phyloP scores from a whole-genome alignment of 2,888 invertebrate genomes.

The Candidula unifasciata region DNA sequence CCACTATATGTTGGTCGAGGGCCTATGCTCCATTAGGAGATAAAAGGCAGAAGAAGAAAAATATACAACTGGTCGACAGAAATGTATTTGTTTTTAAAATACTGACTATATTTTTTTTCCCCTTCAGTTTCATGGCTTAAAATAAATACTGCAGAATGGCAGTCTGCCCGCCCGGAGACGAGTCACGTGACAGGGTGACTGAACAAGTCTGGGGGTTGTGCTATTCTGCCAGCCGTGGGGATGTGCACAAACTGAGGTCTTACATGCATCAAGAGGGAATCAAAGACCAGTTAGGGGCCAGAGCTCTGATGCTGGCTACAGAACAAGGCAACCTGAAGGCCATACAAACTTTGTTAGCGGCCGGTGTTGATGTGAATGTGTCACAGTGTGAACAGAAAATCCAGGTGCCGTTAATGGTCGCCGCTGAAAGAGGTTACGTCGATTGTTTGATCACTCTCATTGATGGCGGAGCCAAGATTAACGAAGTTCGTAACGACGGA shows the following conservation, averaged over 20 bases:
- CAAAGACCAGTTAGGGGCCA: not conserved
- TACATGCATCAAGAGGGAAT: slow-evolving; percentile 6
- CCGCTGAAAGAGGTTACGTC: slow-evolving; percentile 20
- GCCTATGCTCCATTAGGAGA: no score
- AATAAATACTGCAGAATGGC: not conserved
- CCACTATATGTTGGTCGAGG: no score
- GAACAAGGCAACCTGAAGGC: slow-evolving; percentile 18
- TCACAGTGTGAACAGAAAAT: not conserved
- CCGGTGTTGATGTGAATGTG: slow-evolving; percentile 26
- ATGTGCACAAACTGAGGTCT: not conserved
- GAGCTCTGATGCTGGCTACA: slow-evolving; percentile 18
- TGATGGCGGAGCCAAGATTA: not conserved
- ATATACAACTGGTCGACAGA: no score
- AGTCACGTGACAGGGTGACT: not conserved
- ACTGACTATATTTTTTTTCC: no score
- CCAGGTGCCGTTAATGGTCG: slow-evolving; percentile 3
- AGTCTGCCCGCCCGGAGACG: not conserved
- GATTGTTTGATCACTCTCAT: slow-evolving; percentile 24
- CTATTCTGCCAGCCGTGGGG: slow-evolving; percentile 17
- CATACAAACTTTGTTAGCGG: slow-evolving; percentile 18
- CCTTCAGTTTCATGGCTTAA: no score
- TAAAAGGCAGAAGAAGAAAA: no score
- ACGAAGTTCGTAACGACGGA: slow-evolving; percentile 12
- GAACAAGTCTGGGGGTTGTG: slow-evolving; percentile 9
- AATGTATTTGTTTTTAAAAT: no score